phyloP scores from a whole-genome alignment of 2,113 vertebrate species.

The Sterrhoptilus dennistouni region DNA sequence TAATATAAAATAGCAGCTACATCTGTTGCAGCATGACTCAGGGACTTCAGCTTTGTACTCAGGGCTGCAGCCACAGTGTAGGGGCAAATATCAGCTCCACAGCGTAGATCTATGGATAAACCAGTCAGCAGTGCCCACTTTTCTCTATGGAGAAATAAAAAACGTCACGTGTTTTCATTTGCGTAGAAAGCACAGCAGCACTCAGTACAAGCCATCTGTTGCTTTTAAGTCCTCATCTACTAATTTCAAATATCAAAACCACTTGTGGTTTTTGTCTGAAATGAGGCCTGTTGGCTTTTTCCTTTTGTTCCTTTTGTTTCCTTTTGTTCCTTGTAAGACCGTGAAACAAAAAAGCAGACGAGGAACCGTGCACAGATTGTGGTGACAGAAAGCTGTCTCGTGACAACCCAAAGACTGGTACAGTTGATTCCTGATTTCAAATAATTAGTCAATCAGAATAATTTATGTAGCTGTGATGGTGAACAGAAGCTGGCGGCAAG shows the following conservation, averaged over 20 bases:
- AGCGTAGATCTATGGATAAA: background rate
- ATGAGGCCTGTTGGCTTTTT: background rate
- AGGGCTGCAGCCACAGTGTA: background rate
- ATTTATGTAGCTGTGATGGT: background rate
- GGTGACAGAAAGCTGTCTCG: background rate
- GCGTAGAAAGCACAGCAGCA: background rate
- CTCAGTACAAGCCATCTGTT: background rate
- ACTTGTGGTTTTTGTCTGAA: background rate
- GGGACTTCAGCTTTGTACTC: background rate
- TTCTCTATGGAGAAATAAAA: background rate
- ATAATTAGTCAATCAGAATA: background rate
- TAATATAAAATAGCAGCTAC: background rate
- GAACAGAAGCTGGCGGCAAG: background rate
- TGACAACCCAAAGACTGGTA: background rate
- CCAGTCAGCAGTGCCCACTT: background rate
- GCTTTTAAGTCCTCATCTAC: background rate
- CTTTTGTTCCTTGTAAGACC: background rate
- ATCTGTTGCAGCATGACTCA: background rate
- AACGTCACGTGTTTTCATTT: background rate
- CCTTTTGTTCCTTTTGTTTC: background rate
- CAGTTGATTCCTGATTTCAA: background rate
- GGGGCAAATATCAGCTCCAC: background rate
- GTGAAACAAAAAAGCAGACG: background rate
- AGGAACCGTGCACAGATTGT: slow-evolving; percentile 19
- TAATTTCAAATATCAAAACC: slow-evolving; percentile 25